Evolutionary conservation across 2,888 invertebrate species (phyloP).

Genomic region (Drosophila meridionalis): DNA sequence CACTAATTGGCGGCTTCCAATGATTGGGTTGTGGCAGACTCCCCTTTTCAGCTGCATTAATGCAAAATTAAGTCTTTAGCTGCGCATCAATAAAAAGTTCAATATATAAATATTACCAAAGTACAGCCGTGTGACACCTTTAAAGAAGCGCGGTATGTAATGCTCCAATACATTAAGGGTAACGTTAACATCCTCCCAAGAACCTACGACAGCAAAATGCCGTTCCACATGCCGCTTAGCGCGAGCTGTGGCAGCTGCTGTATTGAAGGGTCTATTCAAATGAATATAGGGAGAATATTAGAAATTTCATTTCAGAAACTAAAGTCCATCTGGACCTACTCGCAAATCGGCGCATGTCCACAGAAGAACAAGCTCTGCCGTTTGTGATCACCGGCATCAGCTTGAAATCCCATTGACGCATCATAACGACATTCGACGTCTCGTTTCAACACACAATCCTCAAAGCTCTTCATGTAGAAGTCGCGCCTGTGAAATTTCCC

Average conservation of each 20-base stretch:
- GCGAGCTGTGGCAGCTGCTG: constrained; percentile 90
- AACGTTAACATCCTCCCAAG: constrained; percentile 93
- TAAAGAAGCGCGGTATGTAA: constrained; percentile 88
- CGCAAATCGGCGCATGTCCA: not conserved
- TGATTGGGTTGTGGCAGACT: constrained; percentile 46
- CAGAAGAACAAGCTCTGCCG: constrained; percentile 1
- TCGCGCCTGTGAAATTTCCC: not conserved
- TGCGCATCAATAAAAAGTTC: not conserved
- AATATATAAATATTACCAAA: constrained; percentile 87
- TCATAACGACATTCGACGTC: constrained; percentile 11
- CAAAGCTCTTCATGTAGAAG: constrained; percentile 9
- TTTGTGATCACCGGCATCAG: constrained; percentile 9
- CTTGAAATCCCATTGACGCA: constrained; percentile 1
- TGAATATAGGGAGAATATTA: not conserved
- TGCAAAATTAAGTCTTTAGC: not conserved
- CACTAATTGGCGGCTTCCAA: constrained; percentile 71
- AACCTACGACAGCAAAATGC: constrained; percentile 94
- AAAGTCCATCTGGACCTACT: not conserved
- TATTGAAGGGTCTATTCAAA: constrained; percentile 91
- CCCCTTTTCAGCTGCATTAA: not conserved
- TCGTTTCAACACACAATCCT: not conserved
- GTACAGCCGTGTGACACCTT: constrained; percentile 90
- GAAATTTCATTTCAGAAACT: not conserved
- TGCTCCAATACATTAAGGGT: constrained; percentile 92
- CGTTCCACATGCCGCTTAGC: constrained; percentile 93